Percentiles rank a stretch among this genome's conserved stretches.
Evolutionary conservation across 2,888 invertebrate species (phyloP).

Genomic region (Chrysolina haemoptera): DNA sequence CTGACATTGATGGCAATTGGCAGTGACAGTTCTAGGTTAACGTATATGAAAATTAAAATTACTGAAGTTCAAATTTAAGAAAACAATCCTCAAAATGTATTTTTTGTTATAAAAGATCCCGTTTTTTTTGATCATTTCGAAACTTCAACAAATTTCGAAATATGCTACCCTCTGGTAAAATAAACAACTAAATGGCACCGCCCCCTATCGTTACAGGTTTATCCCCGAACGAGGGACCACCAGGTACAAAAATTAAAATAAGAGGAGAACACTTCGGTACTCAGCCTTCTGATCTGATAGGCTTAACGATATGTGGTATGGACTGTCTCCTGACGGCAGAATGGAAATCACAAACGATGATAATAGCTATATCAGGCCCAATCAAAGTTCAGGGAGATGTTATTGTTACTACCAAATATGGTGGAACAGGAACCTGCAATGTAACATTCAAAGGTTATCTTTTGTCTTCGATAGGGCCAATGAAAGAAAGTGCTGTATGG

Average conservation of each 20-base stretch:
- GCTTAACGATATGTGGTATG: slow-evolving; percentile 94
- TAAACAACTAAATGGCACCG: slow-evolving; percentile 74
- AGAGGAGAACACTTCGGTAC: slow-evolving; percentile 96
- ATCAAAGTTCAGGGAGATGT: slow-evolving; percentile 94
- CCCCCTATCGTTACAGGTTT: slow-evolving; percentile 95
- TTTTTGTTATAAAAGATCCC: no score
- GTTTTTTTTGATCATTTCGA: not conserved
- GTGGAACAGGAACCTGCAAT: slow-evolving; percentile 90
- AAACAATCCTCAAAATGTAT: no score
- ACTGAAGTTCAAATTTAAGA: no score
- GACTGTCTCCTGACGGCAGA: slow-evolving; percentile 96
- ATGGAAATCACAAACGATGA: slow-evolving; percentile 98
- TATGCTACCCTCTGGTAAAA: not conserved
- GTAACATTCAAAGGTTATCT: slow-evolving; percentile 83
- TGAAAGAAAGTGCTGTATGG: slow-evolving; percentile 99
- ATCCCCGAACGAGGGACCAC: slow-evolving; percentile 98
- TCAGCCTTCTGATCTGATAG: slow-evolving; percentile 88
- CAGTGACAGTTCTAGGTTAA: no score
- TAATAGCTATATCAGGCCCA: slow-evolving; percentile 94
- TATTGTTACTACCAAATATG: slow-evolving; percentile 88
- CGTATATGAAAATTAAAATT: no score
- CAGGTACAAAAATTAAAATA: slow-evolving; percentile 95
- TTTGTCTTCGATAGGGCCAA: slow-evolving; percentile 79
- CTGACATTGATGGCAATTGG: no score
- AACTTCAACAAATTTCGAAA: not conserved